phyloP scores from a whole-genome alignment of 1,140 invertebrate genomes.

The Drosophila nasuta region DNA sequence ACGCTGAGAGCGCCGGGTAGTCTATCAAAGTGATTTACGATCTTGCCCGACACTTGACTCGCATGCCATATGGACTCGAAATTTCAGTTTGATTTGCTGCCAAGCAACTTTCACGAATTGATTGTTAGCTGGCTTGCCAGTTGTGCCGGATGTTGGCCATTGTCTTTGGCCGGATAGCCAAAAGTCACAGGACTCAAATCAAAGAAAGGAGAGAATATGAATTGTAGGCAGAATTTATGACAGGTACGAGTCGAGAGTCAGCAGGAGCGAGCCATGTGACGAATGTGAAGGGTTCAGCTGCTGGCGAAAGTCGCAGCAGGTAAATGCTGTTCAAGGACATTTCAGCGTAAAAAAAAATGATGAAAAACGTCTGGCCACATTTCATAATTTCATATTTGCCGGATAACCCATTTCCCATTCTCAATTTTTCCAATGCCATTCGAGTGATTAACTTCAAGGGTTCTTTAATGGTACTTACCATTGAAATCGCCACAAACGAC shows the following conservation, averaged over 20 bases:
- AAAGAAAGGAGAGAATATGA: constrained; percentile 25
- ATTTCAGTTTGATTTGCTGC: constrained; percentile 31
- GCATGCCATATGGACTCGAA: constrained; percentile 34
- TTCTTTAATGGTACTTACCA: constrained; percentile 86
- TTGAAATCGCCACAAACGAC: constrained; percentile 95
- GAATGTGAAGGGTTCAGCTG: constrained; percentile 66
- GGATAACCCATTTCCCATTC: constrained; percentile 67
- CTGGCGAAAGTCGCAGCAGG: constrained; percentile 47
- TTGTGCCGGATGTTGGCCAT: constrained; percentile 50
- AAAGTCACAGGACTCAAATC: not conserved
- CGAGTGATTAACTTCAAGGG: constrained; percentile 68
- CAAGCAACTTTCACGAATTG: constrained; percentile 56
- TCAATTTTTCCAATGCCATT: constrained; percentile 57
- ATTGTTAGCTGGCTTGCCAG: constrained; percentile 6
- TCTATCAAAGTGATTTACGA: constrained; percentile 73
- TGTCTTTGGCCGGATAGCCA: constrained; percentile 45
- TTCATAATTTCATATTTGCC: constrained; percentile 42
- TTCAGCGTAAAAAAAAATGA: constrained; percentile 45
- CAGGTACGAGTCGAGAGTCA: constrained; percentile 44
- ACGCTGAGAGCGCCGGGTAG: constrained; percentile 26
- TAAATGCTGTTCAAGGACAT: constrained; percentile 61
- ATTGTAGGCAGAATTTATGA: constrained; percentile 65
- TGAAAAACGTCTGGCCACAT: constrained; percentile 26
- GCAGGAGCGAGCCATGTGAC: constrained; percentile 61
- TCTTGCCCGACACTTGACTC: constrained; percentile 59